These are phyloP conservation scores for Ferrisia virgata DNA, from an alignment of 2,888 invertebrate species.

Conservation along the genomic window DNA sequence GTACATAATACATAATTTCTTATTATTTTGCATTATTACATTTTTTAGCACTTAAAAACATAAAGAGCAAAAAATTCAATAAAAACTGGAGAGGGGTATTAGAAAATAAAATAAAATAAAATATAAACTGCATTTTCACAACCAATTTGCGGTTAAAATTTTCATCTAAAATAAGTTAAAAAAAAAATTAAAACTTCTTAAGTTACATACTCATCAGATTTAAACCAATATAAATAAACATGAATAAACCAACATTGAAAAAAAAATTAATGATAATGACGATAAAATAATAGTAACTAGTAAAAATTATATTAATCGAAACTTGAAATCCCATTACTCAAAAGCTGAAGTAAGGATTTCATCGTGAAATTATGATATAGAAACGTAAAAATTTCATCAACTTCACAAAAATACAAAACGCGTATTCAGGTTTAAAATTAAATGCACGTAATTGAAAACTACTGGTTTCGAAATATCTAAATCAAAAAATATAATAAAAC, in stretches of 20 bases:
- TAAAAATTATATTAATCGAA: not conserved
- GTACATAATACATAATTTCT: not conserved
- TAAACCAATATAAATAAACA: not conserved
- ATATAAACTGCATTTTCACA: constrained; percentile 13
- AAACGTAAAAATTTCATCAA: not conserved
- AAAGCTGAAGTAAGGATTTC: not conserved
- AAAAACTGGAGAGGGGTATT: not conserved
- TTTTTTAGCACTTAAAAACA: not conserved
- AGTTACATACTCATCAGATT: not conserved
- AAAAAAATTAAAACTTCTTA: constrained; percentile 3
- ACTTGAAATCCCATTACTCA: not conserved
- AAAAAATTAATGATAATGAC: not conserved
- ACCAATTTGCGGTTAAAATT: constrained; percentile 3
- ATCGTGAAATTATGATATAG: not conserved
- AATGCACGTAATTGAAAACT: constrained; percentile 12
- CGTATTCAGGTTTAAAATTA: constrained; percentile 1
- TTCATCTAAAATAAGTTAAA: not conserved
- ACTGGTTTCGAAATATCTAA: not conserved
- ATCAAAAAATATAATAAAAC: not conserved
- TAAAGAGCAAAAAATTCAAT: not conserved
- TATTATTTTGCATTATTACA: not conserved
- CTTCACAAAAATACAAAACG: constrained; percentile 16
- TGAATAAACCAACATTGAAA: not conserved
- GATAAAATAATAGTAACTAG: not conserved
- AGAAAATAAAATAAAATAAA: not conserved